These are phyloP conservation scores for Melierax canorus DNA, from an alignment of 2,113 vertebrate species.

Conservation along the genomic window DNA sequence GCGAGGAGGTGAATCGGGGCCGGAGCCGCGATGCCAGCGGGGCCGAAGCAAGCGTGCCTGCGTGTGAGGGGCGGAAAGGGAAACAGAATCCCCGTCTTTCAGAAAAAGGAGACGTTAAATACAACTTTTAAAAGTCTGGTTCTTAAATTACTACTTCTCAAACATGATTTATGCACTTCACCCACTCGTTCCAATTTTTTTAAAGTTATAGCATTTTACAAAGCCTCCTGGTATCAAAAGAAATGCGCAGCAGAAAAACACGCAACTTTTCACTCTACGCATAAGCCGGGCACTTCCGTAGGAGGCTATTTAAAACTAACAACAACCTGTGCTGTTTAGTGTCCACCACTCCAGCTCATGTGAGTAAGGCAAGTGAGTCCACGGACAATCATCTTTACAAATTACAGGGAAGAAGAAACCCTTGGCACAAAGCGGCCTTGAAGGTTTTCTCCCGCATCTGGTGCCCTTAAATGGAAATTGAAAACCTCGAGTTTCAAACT, in stretches of 20 bases:
- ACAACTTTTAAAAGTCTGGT: conserved; percentile 14
- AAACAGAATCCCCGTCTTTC: neutral
- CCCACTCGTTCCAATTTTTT: neutral
- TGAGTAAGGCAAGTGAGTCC: neutral
- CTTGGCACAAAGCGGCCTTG: neutral
- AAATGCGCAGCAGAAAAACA: neutral
- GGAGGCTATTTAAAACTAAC: neutral
- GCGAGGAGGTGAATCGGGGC: neutral
- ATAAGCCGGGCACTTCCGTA: neutral
- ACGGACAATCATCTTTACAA: neutral
- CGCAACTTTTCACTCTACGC: neutral
- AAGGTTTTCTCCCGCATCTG: neutral
- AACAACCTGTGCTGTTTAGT: neutral
- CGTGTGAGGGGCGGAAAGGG: neutral
- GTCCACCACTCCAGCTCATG: neutral
- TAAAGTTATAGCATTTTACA: neutral
- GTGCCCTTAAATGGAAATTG: conserved; percentile 10
- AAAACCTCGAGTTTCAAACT: neutral
- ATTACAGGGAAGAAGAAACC: neutral
- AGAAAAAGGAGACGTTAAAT: conserved; percentile 1
- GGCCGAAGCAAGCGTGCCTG: neutral
- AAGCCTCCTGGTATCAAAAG: neutral
- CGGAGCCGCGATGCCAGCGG: accelerated
- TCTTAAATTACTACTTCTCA: conserved; percentile 46
- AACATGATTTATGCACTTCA: conserved; percentile 5